Base-by-base conservation (phyloP, 1,140 invertebrate genomes). In the Macrobrachium rosenbergii region DNA sequence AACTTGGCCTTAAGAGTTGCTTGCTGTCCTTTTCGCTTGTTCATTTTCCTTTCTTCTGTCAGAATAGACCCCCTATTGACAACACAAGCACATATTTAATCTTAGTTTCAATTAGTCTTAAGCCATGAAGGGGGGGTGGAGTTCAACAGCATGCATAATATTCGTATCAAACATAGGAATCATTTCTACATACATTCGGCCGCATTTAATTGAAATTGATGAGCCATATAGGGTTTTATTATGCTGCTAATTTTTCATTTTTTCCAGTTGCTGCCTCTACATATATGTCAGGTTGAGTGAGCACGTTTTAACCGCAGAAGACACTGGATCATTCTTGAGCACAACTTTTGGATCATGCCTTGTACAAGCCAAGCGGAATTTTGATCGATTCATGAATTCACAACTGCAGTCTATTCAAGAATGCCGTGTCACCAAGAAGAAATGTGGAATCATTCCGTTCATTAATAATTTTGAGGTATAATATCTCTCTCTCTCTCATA, bases 331-430 rank as follows among this genome's bases (percentile, higher is more conserved):
- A 88, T 99, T 96, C 92, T 93, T 98, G 23, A 96, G 96, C 87
- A 97, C 96, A 93, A 96, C 96, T 43, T 97, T 97, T 92, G 98
- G 96, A 23, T 96, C 95, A 72, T 95, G 95, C 89, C 92, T 98
- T 52, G 96, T 99, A 28, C 96, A 97, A 92, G 96, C 98, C n/a
- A 99, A 99, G 93, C 93, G 98, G 67, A 96, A 96, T 89, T 98
- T 99, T 91, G 98, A 99, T 92, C 95, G 95, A 90, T 97, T 97
- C 90, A 98, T 99, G 95, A 94, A 96, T 91, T 94, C 95, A 23
- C 96, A 98, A 90, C 94, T 97, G 67, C 94, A 95, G 88, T 95
- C 95, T 0, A 96, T 99, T 88, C 93, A 95, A 90, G 97, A 98
- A 77, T 95, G 95, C 73, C 93, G 93, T 90, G 91, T 93, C 14